phyloP scores from a whole-genome alignment of 2,888 invertebrate species.

The Polydrusus pterygomalis region DNA sequence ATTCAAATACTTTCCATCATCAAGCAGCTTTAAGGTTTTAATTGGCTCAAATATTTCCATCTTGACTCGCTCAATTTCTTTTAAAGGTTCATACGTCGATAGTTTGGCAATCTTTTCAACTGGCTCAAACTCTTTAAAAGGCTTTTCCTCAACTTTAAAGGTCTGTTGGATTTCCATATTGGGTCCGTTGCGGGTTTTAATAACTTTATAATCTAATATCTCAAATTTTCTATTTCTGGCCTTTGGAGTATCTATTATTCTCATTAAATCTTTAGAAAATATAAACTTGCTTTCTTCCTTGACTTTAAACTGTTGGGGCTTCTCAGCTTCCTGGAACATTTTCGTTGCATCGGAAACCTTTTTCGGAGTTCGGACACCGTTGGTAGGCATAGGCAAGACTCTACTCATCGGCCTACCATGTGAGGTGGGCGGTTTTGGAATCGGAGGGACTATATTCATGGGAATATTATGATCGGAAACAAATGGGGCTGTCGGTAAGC shows the following conservation, averaged over 20 bases:
- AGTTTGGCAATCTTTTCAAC: constrained; percentile 45
- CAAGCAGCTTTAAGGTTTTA: constrained; percentile 28
- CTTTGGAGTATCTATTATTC: constrained; percentile 50
- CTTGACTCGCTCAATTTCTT: constrained; percentile 51
- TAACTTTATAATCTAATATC: constrained; percentile 59
- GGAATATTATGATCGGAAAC: constrained; percentile 78
- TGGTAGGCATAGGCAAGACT: constrained; percentile 85
- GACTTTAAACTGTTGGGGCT: constrained; percentile 71
- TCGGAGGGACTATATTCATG: constrained; percentile 83
- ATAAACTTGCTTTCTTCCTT: constrained; percentile 58
- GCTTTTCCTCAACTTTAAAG: constrained; percentile 43
- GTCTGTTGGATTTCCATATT: constrained; percentile 35
- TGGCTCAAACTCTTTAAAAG: constrained; percentile 51
- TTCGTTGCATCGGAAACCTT: constrained; percentile 71
- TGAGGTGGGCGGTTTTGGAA: constrained; percentile 72
- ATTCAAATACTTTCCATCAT: constrained; percentile 37
- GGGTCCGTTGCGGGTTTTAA: constrained; percentile 36
- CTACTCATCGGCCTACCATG: constrained; percentile 83
- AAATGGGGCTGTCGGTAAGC: constrained; percentile 76
- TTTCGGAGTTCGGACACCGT: constrained; percentile 73
- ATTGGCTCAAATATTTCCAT: constrained; percentile 49
- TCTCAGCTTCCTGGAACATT: constrained; percentile 69
- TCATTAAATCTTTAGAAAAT: constrained; percentile 52
- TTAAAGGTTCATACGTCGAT: constrained; percentile 39
- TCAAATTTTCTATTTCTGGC: constrained; percentile 58